Conservation (phyloP, 2,888 invertebrate genomes). For the Dolichomitus sp. region DNA sequence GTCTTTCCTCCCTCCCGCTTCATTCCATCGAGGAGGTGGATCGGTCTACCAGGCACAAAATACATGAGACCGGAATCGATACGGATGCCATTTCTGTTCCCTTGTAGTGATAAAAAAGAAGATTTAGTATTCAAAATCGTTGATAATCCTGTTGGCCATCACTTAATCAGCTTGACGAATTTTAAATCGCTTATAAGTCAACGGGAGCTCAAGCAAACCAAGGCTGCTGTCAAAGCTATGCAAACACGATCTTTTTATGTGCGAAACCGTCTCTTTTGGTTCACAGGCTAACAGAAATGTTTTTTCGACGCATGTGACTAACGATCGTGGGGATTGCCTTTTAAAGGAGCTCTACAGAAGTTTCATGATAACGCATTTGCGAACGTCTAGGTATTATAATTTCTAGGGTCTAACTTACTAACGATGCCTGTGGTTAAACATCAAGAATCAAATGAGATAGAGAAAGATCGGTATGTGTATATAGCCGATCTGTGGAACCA, state of each 20-base stretch:
- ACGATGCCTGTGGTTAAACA: conserved; percentile 54
- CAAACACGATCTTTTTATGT: conserved; percentile 48
- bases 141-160: conserved; percentile 42
- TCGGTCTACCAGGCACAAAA: conserved; percentile 12
- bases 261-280: conserved; percentile 20
- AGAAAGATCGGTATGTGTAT: conserved; percentile 8
- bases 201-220: conserved; percentile 5
- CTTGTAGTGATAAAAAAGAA: conserved; percentile 14
- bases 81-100: conserved; percentile 1
- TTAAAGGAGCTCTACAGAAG: conserved; percentile 17
- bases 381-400: conserved; percentile 44
- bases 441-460: conserved; percentile 41
- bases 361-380: conserved; percentile 37
- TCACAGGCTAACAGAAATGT: conserved; percentile 46
- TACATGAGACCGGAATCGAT: conserved; percentile 47
- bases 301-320: conserved; percentile 33
- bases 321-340: conserved; percentile 42
- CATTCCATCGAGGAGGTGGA: conserved; percentile 30
- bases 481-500: conserved; percentile 17
- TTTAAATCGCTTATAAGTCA: conserved; percentile 29
- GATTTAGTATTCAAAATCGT: conserved; percentile 43
- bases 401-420: conserved; percentile 42
- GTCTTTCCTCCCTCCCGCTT: conserved; percentile 50
- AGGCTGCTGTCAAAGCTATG: conserved; percentile 1
- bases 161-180: conserved; percentile 55